Evolutionary conservation across 2,113 vertebrate species (phyloP).

Genomic region (Reinhardtius hippoglossoides): DNA sequence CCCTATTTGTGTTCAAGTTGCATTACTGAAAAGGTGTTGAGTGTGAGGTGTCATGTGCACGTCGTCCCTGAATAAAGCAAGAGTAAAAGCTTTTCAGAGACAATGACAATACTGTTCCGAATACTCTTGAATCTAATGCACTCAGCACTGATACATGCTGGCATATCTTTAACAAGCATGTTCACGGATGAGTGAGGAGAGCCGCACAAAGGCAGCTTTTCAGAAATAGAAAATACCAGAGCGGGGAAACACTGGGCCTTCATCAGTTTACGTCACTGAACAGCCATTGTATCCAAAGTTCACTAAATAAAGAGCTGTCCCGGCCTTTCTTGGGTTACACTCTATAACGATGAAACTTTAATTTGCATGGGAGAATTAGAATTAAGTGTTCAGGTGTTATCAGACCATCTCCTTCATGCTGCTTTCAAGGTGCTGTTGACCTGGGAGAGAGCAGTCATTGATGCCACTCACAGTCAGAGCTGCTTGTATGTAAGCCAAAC

Average conservation of each 20-base stretch:
- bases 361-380: constrained; percentile 30
- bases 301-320: constrained; percentile 45
- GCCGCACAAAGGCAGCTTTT: constrained; percentile 62
- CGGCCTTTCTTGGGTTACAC: constrained; percentile 57
- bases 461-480: neutral
- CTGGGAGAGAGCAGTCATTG: neutral
- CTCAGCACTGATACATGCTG: constrained; percentile 5
- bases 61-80: too few relatives aligned
- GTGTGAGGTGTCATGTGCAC: too few relatives aligned
- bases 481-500: neutral
- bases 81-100: too few relatives aligned
- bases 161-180: constrained; percentile 33
- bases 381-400: constrained; percentile 19
- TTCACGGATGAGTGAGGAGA: constrained; percentile 30
- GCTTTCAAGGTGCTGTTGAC: constrained; percentile 1
- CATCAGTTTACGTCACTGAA: constrained; percentile 44
- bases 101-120: too few relatives aligned
- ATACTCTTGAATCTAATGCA: neutral
- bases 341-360: constrained; percentile 24
- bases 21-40: too few relatives aligned
- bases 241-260: constrained; percentile 16
- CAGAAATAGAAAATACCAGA: constrained; percentile 38
- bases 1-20: too few relatives aligned
- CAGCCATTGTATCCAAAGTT: constrained; percentile 52
- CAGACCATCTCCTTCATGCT: constrained; percentile 9